Conservation (phyloP, 2,113 vertebrate species). For the Nerophis lumbriciformis region DNA sequence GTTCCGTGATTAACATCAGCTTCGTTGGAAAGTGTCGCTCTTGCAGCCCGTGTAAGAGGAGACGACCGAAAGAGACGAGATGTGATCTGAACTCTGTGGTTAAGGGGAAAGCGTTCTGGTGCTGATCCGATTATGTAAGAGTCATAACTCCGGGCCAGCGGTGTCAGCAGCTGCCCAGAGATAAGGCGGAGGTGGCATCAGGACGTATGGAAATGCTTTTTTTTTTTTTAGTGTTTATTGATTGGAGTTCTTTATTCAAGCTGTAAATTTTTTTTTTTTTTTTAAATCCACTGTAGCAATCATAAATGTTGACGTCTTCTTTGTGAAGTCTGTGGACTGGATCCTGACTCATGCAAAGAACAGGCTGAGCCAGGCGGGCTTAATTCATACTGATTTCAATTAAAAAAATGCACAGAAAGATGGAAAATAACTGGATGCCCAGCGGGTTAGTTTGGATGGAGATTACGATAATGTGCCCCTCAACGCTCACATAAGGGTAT, state of each 20-base stretch:
- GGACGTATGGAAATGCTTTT: background rate
- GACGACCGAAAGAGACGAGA: conserved; percentile 53
- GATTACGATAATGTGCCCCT: background rate
- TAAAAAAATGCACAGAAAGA: conserved; percentile 3
- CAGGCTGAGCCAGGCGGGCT: conserved; percentile 14
- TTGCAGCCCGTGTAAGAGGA: conserved; percentile 40
- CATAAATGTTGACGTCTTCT: background rate
- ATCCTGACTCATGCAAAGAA: conserved; percentile 1
- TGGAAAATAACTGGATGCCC: conserved; percentile 19
- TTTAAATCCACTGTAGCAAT: too few relatives aligned
- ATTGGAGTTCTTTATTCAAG: background rate
- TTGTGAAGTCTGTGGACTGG: conserved; percentile 2
- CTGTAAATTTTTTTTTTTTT: too few relatives aligned
- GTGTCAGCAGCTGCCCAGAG: conserved; percentile 41
- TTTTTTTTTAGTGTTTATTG: background rate
- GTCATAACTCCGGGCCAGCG: conserved; percentile 27
- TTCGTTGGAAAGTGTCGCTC: conserved; percentile 34
- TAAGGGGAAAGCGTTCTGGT: conserved; percentile 38
- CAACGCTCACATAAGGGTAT: background rate
- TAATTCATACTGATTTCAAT: conserved; percentile 18
- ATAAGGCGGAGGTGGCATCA: conserved; percentile 38
- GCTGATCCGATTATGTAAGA: conserved; percentile 63
- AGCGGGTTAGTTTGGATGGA: background rate
- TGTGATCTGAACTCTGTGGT: conserved; percentile 52
- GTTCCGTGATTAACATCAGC: conserved; percentile 59